phyloP scores from a whole-genome alignment of 2,797 vertebrate genomes.

The Gymnopithys bicolor region DNA sequence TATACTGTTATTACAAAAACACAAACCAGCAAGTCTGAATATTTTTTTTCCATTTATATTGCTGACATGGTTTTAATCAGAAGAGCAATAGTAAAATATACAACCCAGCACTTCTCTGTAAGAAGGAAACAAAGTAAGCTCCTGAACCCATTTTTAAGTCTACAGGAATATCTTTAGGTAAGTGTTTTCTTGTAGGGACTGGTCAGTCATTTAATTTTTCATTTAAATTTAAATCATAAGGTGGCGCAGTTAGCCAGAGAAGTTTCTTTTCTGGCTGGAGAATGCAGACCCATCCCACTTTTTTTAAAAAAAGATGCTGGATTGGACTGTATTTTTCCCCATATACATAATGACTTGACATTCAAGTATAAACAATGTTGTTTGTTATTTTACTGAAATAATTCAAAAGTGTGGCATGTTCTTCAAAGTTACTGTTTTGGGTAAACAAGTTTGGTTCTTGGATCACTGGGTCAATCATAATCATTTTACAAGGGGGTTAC shows the following conservation, averaged over 20 bases:
- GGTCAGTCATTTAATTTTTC: slow-evolving; percentile 46
- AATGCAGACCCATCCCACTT: slow-evolving; percentile 40
- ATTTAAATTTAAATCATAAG: slow-evolving; percentile 63
- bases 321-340: background rate
- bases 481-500: background rate
- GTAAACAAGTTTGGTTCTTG: slow-evolving; percentile 10
- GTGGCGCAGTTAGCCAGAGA: slow-evolving; percentile 61
- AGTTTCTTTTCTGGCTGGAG: slow-evolving; percentile 56
- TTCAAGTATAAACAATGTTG: background rate
- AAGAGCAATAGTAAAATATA: background rate
- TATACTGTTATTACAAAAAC: slow-evolving; percentile 7
- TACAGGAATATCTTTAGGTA: slow-evolving; percentile 18
- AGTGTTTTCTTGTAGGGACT: slow-evolving; percentile 22
- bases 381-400: slow-evolving; percentile 4
- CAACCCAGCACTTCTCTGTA: background rate
- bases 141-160: slow-evolving; percentile 5
- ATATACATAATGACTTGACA: background rate
- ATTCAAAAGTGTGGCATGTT: background rate
- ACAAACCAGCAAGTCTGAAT: slow-evolving; percentile 10
- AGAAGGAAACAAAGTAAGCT: background rate
- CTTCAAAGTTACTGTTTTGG: background rate
- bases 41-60: background rate
- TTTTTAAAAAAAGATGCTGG: slow-evolving; percentile 14
- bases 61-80: background rate
- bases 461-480: background rate